Evolutionary conservation across 2,797 vertebrate genomes (phyloP).

Genomic region (Hylomyscus alleni): DNA sequence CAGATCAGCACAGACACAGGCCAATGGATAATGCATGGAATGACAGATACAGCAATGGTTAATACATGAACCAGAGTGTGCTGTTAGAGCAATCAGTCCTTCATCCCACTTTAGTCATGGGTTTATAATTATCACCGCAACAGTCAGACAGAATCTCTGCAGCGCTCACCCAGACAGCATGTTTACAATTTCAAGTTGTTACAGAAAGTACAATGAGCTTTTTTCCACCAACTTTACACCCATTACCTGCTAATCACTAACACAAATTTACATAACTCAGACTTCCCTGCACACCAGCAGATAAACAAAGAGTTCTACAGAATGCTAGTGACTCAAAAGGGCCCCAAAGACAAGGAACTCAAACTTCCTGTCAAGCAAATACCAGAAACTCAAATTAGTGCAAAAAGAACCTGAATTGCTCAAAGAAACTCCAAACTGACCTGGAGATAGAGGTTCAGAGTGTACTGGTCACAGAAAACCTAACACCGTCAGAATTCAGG

Average conservation of each 20-base stretch:
- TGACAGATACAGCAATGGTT: neutral
- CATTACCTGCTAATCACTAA: neutral
- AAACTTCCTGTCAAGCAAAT: neutral
- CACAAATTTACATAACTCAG: neutral
- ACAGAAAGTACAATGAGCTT: neutral
- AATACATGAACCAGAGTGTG: neutral
- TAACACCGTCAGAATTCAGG: neutral
- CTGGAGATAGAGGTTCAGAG: too few relatives aligned
- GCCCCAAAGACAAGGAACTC: neutral
- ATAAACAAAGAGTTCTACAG: neutral
- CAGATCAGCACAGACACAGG: neutral
- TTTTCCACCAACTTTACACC: neutral
- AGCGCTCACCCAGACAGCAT: neutral
- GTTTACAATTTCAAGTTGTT: neutral
- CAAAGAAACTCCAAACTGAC: neutral
- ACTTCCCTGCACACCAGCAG: neutral
- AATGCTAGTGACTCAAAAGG: neutral
- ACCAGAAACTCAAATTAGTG: neutral
- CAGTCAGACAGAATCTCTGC: neutral
- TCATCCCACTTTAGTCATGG: neutral
- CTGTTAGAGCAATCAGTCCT: neutral
- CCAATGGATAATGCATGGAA: neutral
- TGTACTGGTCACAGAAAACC: neutral
- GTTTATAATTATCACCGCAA: neutral
- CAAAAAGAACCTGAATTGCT: neutral